phyloP scores from a whole-genome alignment of 2,113 vertebrate species.

The Peromyscus polionotus region DNA sequence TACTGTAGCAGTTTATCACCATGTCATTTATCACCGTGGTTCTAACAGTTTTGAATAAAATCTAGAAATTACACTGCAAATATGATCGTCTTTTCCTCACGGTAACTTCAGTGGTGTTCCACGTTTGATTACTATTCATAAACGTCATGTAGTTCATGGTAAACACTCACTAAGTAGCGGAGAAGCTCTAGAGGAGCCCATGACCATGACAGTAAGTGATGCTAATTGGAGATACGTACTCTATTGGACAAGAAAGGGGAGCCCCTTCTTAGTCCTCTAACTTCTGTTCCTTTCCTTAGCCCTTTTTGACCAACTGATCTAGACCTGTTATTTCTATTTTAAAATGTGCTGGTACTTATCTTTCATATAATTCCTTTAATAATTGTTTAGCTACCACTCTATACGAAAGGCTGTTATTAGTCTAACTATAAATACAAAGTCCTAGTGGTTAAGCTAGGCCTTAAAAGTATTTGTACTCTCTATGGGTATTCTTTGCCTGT shows the following conservation, averaged over 20 bases:
- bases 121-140: not conserved
- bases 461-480: not conserved
- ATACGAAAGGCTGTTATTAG: not conserved
- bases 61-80: not conserved
- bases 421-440: not conserved
- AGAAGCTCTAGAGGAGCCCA: not conserved
- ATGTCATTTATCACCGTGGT: not conserved
- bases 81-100: not conserved
- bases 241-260: not conserved
- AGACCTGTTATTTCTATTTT: not conserved
- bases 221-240: not conserved
- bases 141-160: not conserved
- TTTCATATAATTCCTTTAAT: slow-evolving; percentile 52
- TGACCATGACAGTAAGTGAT: not conserved
- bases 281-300: not conserved
- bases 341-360: slow-evolving; percentile 7
- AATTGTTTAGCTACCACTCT: not conserved
- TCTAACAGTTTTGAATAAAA: not conserved
- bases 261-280: not conserved
- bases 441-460: not conserved
- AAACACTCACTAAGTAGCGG: not conserved
- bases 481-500: not conserved
- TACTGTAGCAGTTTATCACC: not conserved
- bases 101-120: not conserved
- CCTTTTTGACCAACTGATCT: not conserved